A percentile compares a stretch with the other conserved stretches of the same genome.
Evolutionary conservation across 2,797 vertebrate species (phyloP).

Genomic region (Eospalax fontanierii): DNA sequence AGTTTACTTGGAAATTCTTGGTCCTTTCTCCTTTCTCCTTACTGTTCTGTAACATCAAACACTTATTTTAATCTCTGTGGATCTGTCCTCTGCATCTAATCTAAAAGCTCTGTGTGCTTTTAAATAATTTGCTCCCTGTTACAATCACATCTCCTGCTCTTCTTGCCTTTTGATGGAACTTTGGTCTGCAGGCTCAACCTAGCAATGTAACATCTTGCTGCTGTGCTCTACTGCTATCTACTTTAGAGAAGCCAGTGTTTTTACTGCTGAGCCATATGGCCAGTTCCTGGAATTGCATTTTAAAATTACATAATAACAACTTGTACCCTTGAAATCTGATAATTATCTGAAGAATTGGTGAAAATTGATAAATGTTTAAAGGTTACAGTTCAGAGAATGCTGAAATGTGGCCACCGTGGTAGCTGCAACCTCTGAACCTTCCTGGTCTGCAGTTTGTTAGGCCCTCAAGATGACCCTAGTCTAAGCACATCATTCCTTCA

Average conservation of each 20-base stretch:
- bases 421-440: neutral
- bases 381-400: slow-evolving; percentile 73
- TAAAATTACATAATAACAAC: slow-evolving; percentile 57
- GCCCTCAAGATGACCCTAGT: neutral
- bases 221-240: neutral
- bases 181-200: neutral
- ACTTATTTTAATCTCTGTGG: neutral
- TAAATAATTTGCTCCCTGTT: neutral
- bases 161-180: neutral
- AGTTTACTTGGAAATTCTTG: slow-evolving; percentile 59
- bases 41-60: neutral
- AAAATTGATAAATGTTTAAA: slow-evolving; percentile 79
- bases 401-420: neutral
- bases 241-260: too few relatives aligned
- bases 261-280: too few relatives aligned
- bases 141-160: neutral
- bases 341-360: slow-evolving; percentile 82
- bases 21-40: slow-evolving; percentile 29
- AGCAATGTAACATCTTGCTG: neutral
- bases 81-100: neutral
- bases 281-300: slow-evolving; percentile 15
- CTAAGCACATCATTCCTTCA: neutral
- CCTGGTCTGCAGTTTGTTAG: neutral
- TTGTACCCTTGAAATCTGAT: slow-evolving; percentile 41
- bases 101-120: neutral